Percentiles rank a stretch among this genome's conserved stretches.
phyloP scores from a whole-genome alignment of 2,888 invertebrate species.

The Onchidella celtica region DNA sequence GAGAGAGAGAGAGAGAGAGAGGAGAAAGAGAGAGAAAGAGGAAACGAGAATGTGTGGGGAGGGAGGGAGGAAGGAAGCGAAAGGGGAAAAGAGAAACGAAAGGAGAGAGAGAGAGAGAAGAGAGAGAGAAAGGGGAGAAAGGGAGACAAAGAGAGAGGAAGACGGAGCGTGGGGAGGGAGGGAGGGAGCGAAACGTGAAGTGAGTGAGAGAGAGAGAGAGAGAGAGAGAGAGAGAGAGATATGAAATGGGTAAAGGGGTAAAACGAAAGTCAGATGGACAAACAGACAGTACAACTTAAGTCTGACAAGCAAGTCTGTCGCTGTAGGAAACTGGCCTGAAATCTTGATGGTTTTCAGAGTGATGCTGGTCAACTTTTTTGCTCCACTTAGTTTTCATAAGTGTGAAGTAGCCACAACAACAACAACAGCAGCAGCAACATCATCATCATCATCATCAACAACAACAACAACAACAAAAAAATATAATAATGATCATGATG shows the following conservation, averaged over 20 bases:
- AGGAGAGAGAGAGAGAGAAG: background rate
- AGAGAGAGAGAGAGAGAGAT: background rate
- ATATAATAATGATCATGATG: too few species aligned
- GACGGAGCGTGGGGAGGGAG: background rate
- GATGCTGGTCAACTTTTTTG: too few species aligned
- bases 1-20: too few species aligned
- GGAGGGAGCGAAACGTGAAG: background rate
- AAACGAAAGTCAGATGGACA: background rate
- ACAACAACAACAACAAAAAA: too few species aligned
- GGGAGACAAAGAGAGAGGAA: background rate
- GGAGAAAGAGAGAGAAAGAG: slow-evolving; percentile 5
- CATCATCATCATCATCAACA: too few species aligned
- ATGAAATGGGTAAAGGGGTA: background rate
- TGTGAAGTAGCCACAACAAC: too few species aligned
- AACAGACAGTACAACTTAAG: background rate
- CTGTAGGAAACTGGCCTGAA: too few species aligned
- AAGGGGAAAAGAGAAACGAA: slow-evolving; percentile 22
- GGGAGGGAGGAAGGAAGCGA: background rate
- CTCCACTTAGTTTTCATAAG: too few species aligned
- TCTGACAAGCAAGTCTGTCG: background rate
- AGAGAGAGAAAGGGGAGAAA: background rate
- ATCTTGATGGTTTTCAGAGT: too few species aligned
- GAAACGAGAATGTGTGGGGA: background rate
- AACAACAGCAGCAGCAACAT: too few species aligned
- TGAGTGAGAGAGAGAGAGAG: background rate